phyloP scores from a whole-genome alignment of 2,797 vertebrate species.

The Loris lydekkerianus region DNA sequence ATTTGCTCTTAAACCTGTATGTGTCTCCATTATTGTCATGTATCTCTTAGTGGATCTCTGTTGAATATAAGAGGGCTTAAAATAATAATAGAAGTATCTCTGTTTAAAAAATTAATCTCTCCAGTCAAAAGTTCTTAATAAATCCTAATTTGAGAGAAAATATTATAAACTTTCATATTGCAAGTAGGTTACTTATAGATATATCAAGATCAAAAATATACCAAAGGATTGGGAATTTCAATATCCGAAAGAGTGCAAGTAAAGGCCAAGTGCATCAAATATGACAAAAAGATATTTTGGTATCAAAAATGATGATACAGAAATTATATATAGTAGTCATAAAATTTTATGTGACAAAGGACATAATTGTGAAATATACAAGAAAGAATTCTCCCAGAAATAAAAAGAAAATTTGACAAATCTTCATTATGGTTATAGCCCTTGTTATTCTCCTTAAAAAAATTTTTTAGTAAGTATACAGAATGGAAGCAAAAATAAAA shows the following conservation, averaged over 20 bases:
- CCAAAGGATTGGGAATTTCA: neutral
- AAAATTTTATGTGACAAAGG: conserved; percentile 51
- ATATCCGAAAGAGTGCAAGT: neutral
- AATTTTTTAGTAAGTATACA: neutral
- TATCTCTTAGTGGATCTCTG: neutral
- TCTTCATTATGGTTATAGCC: neutral
- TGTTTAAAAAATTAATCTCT: conserved; percentile 10
- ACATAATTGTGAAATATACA: conserved; percentile 4
- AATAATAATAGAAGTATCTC: neutral
- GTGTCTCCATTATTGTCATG: neutral
- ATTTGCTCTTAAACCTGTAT: neutral
- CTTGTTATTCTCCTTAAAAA: conserved; percentile 28
- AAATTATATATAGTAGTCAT: neutral
- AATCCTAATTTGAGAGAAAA: conserved; percentile 9
- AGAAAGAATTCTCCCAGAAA: conserved; percentile 38
- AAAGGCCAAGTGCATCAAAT: conserved; percentile 45
- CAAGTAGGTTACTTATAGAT: neutral
- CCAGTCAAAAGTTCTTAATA: neutral
- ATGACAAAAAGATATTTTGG: conserved; percentile 16
- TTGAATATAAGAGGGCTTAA: neutral
- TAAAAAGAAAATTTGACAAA: neutral
- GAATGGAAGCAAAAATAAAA: conserved; percentile 36
- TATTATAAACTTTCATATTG: neutral
- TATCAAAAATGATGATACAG: neutral
- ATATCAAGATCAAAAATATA: conserved; percentile 5